Percentiles rank a stretch among this genome's conserved stretches.
Conservation (phyloP, 2,113 vertebrate genomes). For the Picathartes gymnocephalus region DNA sequence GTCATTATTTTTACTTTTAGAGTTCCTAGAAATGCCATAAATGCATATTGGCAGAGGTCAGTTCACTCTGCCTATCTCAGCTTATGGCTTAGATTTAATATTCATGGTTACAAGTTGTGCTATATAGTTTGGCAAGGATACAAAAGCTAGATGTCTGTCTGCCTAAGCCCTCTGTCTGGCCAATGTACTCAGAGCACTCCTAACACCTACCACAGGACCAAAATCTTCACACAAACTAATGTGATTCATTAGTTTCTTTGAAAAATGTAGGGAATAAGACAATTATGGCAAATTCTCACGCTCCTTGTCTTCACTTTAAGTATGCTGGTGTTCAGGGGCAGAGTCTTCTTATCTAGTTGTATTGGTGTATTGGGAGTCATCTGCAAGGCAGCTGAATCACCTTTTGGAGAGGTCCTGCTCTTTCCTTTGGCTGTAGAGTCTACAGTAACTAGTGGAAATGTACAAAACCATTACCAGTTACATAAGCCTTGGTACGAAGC, state of each 20-base stretch:
- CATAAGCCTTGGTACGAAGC: not conserved
- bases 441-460: not conserved
- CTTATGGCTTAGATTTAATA: not conserved
- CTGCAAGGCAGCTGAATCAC: not conserved
- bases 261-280: not conserved
- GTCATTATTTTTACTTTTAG: not conserved
- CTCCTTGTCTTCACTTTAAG: not conserved
- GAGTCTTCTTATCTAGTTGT: not conserved
- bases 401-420: not conserved
- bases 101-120: not conserved
- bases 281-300: not conserved
- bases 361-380: not conserved
- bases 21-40: not conserved
- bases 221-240: not conserved
- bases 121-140: not conserved
- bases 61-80: not conserved
- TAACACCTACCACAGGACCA: not conserved
- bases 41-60: not conserved
- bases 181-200: not conserved
- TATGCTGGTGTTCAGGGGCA: not conserved
- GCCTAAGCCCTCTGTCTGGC: not conserved
- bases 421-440: not conserved
- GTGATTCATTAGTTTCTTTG: not conserved
- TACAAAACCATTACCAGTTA: not conserved
- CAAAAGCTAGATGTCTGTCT: not conserved